Evolutionary conservation across 2,113 vertebrate species (phyloP), one percentile per base, ranked within the genome.

Genomic region (Triplophysa siluroides): DNA sequence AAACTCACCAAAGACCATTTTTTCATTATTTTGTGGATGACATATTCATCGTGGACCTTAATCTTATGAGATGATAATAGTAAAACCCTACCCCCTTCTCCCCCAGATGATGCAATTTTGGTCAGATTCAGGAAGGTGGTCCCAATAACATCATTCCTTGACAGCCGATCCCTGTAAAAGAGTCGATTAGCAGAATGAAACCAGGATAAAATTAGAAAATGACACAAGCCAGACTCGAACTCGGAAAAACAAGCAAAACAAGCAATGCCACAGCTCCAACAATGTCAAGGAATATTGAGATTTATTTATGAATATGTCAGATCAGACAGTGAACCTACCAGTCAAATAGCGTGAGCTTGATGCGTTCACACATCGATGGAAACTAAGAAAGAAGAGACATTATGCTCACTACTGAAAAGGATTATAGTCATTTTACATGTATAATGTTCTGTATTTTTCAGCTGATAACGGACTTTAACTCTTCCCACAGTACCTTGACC

Each of bases 291-390:
- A 54, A 38, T 43, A 50, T 29, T 14, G 0, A 43, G 19, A 29
- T 52, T 26, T 65, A 60, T 62, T 8, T 13, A 71, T 61, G 75
- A 10, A 26, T 18, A 68, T 70, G 8, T 18, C 50, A 19, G 3
- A 54, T 86, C 1, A 82, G 38, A 72, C 63, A 54, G n/a, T 14
- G 29, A 76, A 54, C 91, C 89, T 89, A 99, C 98, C 98, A 99
- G 90, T 99, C 98, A 91, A 90, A 94, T 73, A 96, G 26, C 19
- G 94, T 95, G 86, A 99, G 82, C 78, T 95, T 97, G 89, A 99
- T 91, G 85, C 93, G 91, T 88, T 99, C 98, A 93, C 97, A 99
- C 94, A 99, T 91, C 0, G 97, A 99, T 6, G 98, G 98, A 86
- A 99, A 99, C 98, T 99, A 88, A 70, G 24, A 23, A 12, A 83